Conservation (phyloP, 1,140 invertebrate species). For the Aphidius ervi region DNA sequence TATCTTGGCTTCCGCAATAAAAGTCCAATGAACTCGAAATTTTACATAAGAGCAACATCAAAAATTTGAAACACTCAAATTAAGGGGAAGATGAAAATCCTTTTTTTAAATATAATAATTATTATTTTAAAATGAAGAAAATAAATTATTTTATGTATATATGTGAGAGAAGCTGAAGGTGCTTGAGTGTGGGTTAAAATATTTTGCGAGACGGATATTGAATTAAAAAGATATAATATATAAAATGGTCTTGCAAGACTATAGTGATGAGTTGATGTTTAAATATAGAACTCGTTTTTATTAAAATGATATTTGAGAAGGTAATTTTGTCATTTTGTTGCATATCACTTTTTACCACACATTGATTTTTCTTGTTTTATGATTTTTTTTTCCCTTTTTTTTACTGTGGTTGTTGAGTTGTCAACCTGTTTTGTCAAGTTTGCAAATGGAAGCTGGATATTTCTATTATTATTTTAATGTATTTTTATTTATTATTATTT, state of each 20-base stretch:
- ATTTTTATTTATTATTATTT: too few species aligned
- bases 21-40: conserved; percentile 18
- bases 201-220: too few species aligned
- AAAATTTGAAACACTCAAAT: neutral
- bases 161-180: too few species aligned
- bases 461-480: conserved; percentile 18
- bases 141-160: too few species aligned
- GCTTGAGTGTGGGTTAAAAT: too few species aligned
- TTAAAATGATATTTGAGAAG: too few species aligned
- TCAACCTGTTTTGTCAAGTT: conserved; percentile 51
- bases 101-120: too few species aligned
- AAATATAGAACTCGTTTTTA: conserved; percentile 36
- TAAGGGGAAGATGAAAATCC: conserved; percentile 1
- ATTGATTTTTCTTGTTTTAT: conserved; percentile 2
- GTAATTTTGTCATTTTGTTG: too few species aligned
- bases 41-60: neutral
- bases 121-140: too few species aligned
- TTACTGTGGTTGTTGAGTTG: conserved; percentile 25
- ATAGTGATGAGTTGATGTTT: conserved; percentile 34
- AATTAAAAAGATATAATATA: neutral
- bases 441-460: conserved; percentile 39
- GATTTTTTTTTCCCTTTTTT: conserved; percentile 20
- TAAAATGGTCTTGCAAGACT: conserved; percentile 24
- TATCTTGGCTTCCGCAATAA: conserved; percentile 28
- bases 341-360: too few species aligned